Conservation (phyloP, 2,888 invertebrate species). For the Crossocerus cetratus region DNA sequence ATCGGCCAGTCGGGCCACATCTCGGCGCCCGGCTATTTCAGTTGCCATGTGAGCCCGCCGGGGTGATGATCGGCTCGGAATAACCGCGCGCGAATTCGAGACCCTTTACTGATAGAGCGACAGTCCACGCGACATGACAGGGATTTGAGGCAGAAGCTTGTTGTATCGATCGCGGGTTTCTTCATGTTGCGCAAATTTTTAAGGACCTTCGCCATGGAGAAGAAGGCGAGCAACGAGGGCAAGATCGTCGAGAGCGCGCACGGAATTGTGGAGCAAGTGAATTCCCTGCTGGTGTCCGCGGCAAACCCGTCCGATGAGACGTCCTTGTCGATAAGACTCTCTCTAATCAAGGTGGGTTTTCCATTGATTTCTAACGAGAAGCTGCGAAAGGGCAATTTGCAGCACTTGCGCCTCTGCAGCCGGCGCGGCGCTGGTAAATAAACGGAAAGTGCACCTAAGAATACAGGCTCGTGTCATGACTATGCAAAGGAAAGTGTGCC, state of each 20-base stretch:
- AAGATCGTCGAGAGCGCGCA: slow-evolving; percentile 68
- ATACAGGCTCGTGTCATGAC: slow-evolving; percentile 60
- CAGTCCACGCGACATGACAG: background rate
- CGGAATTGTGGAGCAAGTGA: slow-evolving; percentile 74
- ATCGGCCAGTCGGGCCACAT: slow-evolving; percentile 43
- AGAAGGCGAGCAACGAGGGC: slow-evolving; percentile 56
- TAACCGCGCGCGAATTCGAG: slow-evolving; percentile 47
- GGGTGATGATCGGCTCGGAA: slow-evolving; percentile 65
- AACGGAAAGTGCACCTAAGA: slow-evolving; percentile 61
- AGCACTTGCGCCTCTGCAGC: background rate
- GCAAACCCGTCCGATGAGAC: slow-evolving; percentile 83
- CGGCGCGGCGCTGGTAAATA: slow-evolving; percentile 60
- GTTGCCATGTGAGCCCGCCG: slow-evolving; percentile 69
- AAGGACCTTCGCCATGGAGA: slow-evolving; percentile 68
- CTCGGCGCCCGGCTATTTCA: slow-evolving; percentile 70
- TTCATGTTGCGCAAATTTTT: slow-evolving; percentile 9
- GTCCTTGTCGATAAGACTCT: slow-evolving; percentile 82
- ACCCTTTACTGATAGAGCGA: background rate
- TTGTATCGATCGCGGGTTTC: background rate
- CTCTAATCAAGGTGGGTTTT: slow-evolving; percentile 80
- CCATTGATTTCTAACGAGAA: background rate
- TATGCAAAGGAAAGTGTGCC: slow-evolving; percentile 59
- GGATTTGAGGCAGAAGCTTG: background rate
- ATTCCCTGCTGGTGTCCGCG: slow-evolving; percentile 80
- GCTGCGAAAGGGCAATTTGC: background rate